Base-by-base conservation (phyloP, 2,113 vertebrate species). In the Fulmarus glacialis region DNA sequence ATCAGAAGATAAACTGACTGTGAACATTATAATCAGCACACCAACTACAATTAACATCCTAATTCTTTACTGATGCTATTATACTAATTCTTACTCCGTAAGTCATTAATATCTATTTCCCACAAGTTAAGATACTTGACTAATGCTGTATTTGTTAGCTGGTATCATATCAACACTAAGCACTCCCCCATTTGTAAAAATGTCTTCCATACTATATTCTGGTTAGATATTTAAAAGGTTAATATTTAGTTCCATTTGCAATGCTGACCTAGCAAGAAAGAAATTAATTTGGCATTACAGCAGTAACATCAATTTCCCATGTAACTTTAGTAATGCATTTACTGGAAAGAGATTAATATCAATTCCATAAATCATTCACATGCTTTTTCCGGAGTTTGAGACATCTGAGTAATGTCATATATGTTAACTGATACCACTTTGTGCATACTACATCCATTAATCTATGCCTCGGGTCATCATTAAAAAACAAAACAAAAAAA, bases 261-360 rank as follows among this genome's bases (percentile, higher is more conserved):
- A 98, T 98, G 98, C 98, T 98, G 98, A 99, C 98, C 98, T 97
- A 98, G 98, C 98, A 99, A 98, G 97, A 98, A 98, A 97, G 93
- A 98, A 98, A 99, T 98, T 98, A 98, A 99, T 99, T 99, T 98
- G 98, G 98, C 98, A 98, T 99, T 98, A 98, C 98, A 98, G 97
- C 95, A 98, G 98, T 98, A 99, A 99, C 98, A 99, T 99, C 98
- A 98, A 98, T 99, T 99, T 98, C 98, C 98, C 97, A 96, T 99
- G 98, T 98, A 99, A 99, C 98, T 99, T 98, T 98, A 98, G 98
- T 98, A 99, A 99, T 99, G 98, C 99, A 98, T 99, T 99, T 99
- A 99, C 99, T 98, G 99, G 98, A 99, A 99, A 98, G 98, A 99
- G 99, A 99, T 99, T 99, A 99, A 99, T 99, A 99, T 99, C 99